phyloP scores from a whole-genome alignment of 2,797 vertebrate species.

The Anomalospiza imberbis region DNA sequence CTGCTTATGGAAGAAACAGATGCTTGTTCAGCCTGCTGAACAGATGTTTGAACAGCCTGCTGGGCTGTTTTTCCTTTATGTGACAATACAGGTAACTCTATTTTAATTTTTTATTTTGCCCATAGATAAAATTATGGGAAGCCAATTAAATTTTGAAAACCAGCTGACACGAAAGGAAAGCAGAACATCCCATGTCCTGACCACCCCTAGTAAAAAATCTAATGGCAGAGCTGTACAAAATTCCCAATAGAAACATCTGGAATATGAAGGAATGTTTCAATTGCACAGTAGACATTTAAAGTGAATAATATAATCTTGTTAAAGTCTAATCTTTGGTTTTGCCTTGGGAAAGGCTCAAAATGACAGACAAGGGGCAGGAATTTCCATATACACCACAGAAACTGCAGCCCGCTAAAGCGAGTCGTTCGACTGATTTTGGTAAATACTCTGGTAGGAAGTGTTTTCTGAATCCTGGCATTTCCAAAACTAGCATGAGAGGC shows the following conservation, averaged over 20 bases:
- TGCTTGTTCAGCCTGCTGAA: no score
- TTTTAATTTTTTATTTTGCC: background rate
- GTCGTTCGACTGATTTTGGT: background rate
- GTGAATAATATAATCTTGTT: background rate
- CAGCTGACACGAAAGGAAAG: background rate
- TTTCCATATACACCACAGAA: background rate
- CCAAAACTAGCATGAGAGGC: background rate
- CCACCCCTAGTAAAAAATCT: background rate
- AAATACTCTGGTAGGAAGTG: background rate
- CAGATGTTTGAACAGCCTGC: no score
- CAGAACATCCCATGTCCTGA: background rate
- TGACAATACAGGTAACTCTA: background rate
- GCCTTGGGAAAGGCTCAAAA: background rate
- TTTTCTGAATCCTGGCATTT: background rate
- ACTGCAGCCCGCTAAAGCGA: background rate
- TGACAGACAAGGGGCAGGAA: background rate
- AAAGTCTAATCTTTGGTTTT: conserved; percentile 39
- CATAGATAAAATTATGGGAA: background rate
- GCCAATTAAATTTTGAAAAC: background rate
- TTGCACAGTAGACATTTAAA: conserved; percentile 24
- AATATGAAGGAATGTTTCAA: conserved; percentile 10
- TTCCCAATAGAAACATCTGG: background rate
- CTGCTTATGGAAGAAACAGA: background rate
- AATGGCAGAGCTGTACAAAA: background rate
- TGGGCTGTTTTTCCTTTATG: background rate